Evolutionary conservation across 2,113 vertebrate genomes (phyloP).

Genomic region (Spea bombifrons): DNA sequence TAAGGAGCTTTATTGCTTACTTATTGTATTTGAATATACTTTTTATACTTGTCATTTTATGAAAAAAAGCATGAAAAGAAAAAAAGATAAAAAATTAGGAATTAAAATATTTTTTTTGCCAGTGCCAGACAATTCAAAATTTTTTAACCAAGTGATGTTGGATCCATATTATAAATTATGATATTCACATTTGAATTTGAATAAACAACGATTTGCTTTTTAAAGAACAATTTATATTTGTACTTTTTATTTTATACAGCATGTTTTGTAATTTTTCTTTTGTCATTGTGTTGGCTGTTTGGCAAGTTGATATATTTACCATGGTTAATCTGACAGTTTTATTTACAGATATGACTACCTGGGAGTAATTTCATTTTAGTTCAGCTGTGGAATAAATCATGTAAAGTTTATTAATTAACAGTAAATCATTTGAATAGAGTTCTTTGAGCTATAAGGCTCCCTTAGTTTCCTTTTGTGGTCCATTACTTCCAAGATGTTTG

Average conservation of each 20-base stretch:
- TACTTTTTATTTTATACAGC: neutral
- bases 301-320: constrained; percentile 32
- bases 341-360: constrained; percentile 42
- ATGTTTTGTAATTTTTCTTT: neutral
- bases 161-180: too few species aligned
- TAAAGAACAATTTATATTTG: neutral
- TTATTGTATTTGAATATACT: too few species aligned
- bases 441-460: constrained; percentile 21
- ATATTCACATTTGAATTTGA: too few species aligned
- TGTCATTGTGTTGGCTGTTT: constrained; percentile 3
- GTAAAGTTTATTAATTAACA: constrained; percentile 44
- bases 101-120: too few species aligned
- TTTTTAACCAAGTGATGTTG: too few species aligned
- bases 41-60: too few species aligned
- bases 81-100: too few species aligned
- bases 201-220: too few species aligned
- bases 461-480: constrained; percentile 42
- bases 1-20: too few species aligned
- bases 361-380: constrained; percentile 42
- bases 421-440: constrained; percentile 37
- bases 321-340: constrained; percentile 36
- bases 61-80: too few species aligned
- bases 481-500: constrained; percentile 43
- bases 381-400: constrained; percentile 37
- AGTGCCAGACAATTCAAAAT: too few species aligned